Percentiles rank a stretch among this genome's conserved stretches.
phyloP scores from a whole-genome alignment of 2,888 invertebrate genomes.

The Dryomyza anilis region DNA sequence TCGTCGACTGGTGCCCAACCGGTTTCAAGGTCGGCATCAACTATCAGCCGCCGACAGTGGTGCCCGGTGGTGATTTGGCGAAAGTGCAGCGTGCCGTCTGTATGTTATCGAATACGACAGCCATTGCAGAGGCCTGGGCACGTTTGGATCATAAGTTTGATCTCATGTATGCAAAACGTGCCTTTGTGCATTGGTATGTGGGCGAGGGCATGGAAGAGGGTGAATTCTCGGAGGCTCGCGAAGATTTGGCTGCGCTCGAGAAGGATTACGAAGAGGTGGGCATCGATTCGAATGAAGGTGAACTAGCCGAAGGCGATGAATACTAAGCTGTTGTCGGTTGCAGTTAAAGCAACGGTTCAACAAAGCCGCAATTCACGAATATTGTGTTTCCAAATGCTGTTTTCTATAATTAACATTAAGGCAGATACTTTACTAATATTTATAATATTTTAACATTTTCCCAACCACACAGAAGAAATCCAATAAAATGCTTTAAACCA shows the following conservation, averaged over 20 bases:
- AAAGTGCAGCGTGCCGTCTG: conserved; percentile 94
- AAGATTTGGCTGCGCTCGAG: conserved; percentile 81
- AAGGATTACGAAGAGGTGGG: conserved; percentile 82
- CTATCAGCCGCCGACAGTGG: conserved; percentile 89
- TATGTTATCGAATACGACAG: conserved; percentile 96
- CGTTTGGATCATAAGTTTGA: conserved; percentile 94
- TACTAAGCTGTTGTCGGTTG: no score
- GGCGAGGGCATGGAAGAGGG: conserved; percentile 88
- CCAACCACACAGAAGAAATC: no score
- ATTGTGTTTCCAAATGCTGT: no score
- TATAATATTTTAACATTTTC: no score
- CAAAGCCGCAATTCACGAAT: no score
- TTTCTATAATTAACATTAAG: no score
- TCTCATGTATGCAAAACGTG: conserved; percentile 94
- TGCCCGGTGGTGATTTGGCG: conserved; percentile 89
- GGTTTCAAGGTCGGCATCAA: conserved; percentile 84
- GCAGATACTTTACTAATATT: no score
- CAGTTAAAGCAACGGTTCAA: no score
- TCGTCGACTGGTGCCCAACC: conserved; percentile 87
- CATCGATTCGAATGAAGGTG: conserved; percentile 74
- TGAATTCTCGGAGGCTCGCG: conserved; percentile 86
- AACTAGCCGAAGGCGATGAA: conserved; percentile 74
- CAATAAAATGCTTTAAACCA: no score
- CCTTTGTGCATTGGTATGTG: conserved; percentile 95
- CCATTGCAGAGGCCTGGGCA: conserved; percentile 97